These are phyloP conservation scores for Microctonus brassicae DNA, from an alignment of 2,888 invertebrate species.

Conservation along the genomic window DNA sequence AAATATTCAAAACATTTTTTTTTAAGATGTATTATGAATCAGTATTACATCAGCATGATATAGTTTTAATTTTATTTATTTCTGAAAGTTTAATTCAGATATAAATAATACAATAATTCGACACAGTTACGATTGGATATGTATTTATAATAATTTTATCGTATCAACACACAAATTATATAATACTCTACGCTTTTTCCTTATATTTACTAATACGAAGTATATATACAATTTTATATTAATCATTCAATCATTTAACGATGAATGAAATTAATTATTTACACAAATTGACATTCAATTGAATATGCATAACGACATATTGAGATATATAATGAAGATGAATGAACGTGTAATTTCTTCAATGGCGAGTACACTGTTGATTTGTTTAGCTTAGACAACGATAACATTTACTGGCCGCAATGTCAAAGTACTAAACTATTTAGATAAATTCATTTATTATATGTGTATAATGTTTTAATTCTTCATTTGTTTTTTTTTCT, in stretches of 20 bases:
- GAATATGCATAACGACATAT: conserved; percentile 46
- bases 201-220: conserved; percentile 51
- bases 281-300: conserved; percentile 33
- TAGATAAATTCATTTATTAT: conserved; percentile 42
- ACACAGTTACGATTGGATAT: conserved; percentile 57
- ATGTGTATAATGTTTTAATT: conserved; percentile 6
- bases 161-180: neutral
- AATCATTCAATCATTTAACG: conserved; percentile 4
- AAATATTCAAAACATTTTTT: neutral
- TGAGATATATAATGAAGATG: conserved; percentile 39
- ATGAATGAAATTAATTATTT: conserved; percentile 27
- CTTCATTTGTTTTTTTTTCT: conserved; percentile 29
- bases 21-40: neutral
- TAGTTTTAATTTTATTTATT: conserved; percentile 34
- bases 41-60: conserved; percentile 37
- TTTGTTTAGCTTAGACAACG: conserved; percentile 28
- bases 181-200: conserved; percentile 39
- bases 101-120: conserved; percentile 44
- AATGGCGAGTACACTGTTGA: conserved; percentile 15
- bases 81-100: conserved; percentile 31
- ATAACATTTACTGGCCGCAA: conserved; percentile 64
- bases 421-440: conserved; percentile 51
- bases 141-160: conserved; percentile 43
- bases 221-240: conserved; percentile 58
- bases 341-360: neutral